Conservation (phyloP, 92 coral and sea anemone genomes). For the Porites cylindrica region DNA sequence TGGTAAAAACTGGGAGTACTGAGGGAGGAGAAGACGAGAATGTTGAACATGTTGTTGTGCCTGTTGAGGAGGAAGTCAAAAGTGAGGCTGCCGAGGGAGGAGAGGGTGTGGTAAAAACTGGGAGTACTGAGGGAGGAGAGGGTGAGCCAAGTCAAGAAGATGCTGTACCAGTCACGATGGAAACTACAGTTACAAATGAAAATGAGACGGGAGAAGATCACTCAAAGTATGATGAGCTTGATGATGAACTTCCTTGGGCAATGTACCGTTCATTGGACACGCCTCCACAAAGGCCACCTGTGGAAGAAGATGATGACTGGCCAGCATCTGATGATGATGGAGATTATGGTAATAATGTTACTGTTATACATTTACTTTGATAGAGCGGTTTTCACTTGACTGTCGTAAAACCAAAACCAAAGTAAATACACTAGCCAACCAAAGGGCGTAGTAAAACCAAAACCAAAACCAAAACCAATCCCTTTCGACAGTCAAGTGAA, state of each 20-base stretch:
- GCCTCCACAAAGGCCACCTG: conserved; percentile 62
- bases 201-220: conserved; percentile 51
- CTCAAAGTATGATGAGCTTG: conserved; percentile 86
- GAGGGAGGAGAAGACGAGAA: conserved; percentile 34
- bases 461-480: too few species aligned
- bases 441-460: too few species aligned
- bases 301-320: conserved; percentile 95
- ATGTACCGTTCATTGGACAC: conserved; percentile 96
- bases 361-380: too few species aligned
- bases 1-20: conserved; percentile 35
- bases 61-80: conserved; percentile 25
- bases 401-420: too few species aligned
- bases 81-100: conserved; percentile 32
- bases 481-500: too few species aligned
- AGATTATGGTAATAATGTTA: conserved; percentile 67
- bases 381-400: too few species aligned
- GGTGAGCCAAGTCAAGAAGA: conserved; percentile 25
- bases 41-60: conserved; percentile 45
- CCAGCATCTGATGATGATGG: conserved; percentile 92
- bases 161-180: conserved; percentile 13
- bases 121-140: conserved; percentile 35
- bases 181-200: conserved; percentile 20
- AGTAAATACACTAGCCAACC: too few species aligned
- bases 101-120: conserved; percentile 57
- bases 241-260: conserved; percentile 98